phyloP scores from a whole-genome alignment of 1,140 invertebrate genomes.

The Macrobrachium rosenbergii region DNA sequence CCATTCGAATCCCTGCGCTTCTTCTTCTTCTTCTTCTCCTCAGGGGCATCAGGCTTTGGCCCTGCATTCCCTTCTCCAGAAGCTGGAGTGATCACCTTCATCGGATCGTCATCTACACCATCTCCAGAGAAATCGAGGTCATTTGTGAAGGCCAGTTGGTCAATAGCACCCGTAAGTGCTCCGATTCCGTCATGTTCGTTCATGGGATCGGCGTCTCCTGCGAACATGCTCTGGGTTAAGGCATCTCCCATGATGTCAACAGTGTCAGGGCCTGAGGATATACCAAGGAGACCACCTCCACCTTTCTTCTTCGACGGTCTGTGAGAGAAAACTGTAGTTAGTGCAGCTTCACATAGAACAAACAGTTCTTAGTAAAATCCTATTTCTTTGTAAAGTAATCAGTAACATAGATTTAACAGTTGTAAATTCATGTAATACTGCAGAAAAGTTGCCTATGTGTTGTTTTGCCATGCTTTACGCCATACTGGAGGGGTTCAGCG shows the following conservation, averaged over 20 bases:
- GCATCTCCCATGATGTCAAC: slow-evolving; percentile 56
- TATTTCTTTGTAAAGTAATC: no score
- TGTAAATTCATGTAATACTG: no score
- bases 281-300: slow-evolving; percentile 54
- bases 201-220: slow-evolving; percentile 42
- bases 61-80: no score
- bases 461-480: no score
- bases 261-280: slow-evolving; percentile 25
- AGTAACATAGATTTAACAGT: no score
- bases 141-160: slow-evolving; percentile 84
- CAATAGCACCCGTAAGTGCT: slow-evolving; percentile 81
- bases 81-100: slow-evolving; percentile 14
- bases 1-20: slow-evolving; percentile 31
- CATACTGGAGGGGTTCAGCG: no score
- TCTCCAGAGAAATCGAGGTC: slow-evolving; percentile 75
- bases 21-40: slow-evolving; percentile 41
- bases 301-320: slow-evolving; percentile 61
- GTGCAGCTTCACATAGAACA: no score
- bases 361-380: no score
- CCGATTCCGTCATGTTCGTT: slow-evolving; percentile 68
- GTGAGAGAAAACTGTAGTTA: background rate
- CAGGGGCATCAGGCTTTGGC: background rate
- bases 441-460: no score
- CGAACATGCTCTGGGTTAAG: slow-evolving; percentile 34
- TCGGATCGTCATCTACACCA: slow-evolving; percentile 64